phyloP scores from a whole-genome alignment of 2,888 invertebrate species.

The Vannuccia rotundouncinata region DNA sequence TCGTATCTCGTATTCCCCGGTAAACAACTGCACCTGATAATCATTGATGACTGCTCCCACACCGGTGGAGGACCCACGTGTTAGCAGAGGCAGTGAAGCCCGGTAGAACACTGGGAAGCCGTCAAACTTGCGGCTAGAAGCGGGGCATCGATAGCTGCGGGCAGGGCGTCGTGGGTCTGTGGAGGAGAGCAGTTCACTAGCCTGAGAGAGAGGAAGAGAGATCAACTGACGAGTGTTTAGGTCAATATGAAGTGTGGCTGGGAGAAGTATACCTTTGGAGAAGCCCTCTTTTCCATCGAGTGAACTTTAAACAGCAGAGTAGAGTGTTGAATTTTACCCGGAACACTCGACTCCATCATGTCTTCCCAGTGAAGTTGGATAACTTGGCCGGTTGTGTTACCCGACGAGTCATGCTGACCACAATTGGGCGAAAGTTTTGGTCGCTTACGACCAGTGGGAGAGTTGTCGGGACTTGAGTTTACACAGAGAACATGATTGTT shows the following conservation, averaged over 20 bases:
- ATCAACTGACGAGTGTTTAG: no score
- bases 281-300: conserved; percentile 18
- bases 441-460: neutral
- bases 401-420: no score
- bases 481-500: neutral
- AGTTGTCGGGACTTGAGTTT: neutral
- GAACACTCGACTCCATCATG: neutral
- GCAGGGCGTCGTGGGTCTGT: neutral
- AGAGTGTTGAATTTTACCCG: neutral
- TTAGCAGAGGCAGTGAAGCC: conserved; percentile 27
- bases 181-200: neutral
- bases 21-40: conserved; percentile 5
- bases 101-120: conserved; percentile 16
- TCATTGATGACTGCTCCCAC: neutral
- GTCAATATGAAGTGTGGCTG: no score
- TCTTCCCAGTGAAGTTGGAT: neutral
- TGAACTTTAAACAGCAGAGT: conserved; percentile 2
- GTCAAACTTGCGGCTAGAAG: neutral
- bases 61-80: neutral
- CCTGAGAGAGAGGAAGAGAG: neutral
- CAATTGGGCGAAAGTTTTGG: neutral
- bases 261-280: neutral
- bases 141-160: neutral
- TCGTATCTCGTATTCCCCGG: conserved; percentile 28
- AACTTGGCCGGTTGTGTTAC: neutral